A percentile compares a stretch with the other conserved stretches of the same genome.
These are phyloP conservation scores for Drosophila gaucha DNA, from an alignment of 2,888 invertebrate genomes.

Conservation along the genomic window DNA sequence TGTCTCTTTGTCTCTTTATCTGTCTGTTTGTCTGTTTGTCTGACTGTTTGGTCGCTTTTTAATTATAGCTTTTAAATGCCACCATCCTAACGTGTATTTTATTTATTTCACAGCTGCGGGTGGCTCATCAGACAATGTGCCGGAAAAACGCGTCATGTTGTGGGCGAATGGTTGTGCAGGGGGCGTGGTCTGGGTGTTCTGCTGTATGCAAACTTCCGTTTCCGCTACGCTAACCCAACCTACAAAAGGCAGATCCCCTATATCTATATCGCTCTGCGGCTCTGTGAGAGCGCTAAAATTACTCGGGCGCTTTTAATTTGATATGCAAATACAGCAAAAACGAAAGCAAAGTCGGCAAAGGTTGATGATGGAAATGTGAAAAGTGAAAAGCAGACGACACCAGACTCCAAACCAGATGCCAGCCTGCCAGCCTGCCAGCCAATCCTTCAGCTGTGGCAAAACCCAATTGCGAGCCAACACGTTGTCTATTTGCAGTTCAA, in stretches of 20 bases:
- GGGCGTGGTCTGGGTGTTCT: too few relatives aligned
- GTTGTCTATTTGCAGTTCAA: constrained; percentile 77
- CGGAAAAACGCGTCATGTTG: constrained; percentile 72
- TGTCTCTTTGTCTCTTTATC: constrained; percentile 6
- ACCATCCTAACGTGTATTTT: constrained; percentile 78
- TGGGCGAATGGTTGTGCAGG: constrained; percentile 10
- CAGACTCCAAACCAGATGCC: constrained; percentile 26
- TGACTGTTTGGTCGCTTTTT: constrained; percentile 70
- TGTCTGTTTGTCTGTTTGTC: constrained; percentile 39
- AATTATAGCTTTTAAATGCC: constrained; percentile 80
- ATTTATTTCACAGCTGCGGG: constrained; percentile 80
- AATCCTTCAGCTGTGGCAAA: constrained; percentile 23
- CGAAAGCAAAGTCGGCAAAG: constrained; percentile 77
- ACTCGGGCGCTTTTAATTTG: constrained; percentile 80
- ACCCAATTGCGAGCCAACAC: constrained; percentile 51
- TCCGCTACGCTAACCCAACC: constrained; percentile 37
- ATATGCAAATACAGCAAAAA: constrained; percentile 80
- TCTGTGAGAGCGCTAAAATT: constrained; percentile 74
- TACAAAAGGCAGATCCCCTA: background rate
- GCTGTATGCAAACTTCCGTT: constrained; percentile 69
- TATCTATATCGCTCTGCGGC: constrained; percentile 35
- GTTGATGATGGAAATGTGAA: constrained; percentile 80
- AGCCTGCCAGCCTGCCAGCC: background rate
- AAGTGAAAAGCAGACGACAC: constrained; percentile 75
- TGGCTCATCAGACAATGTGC: constrained; percentile 78